A percentile compares a stretch with the other conserved stretches of the same genome.
Evolutionary conservation across 2,888 invertebrate species (phyloP).

Genomic region (Chrysolina haemoptera): DNA sequence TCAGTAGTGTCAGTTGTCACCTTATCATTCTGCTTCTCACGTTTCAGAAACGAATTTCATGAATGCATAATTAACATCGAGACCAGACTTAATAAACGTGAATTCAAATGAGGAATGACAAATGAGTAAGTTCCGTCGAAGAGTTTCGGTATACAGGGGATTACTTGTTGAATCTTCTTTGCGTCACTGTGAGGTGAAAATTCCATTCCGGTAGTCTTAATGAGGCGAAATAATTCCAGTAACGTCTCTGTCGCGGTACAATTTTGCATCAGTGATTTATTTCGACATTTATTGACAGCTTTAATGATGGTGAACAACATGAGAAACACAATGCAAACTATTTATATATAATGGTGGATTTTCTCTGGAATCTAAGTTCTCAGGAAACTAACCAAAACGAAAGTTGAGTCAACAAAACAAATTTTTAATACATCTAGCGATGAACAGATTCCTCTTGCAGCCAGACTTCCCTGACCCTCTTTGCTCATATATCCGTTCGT

Average conservation of each 20-base stretch:
- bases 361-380: too few species aligned
- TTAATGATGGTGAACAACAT: not conserved
- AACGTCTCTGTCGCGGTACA: not conserved
- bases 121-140: not conserved
- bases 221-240: not conserved
- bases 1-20: not conserved
- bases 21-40: not conserved
- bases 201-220: not conserved
- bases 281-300: not conserved
- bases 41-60: not conserved
- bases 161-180: not conserved
- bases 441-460: too few species aligned
- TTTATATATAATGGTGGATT: too few species aligned
- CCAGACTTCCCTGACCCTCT: too few species aligned
- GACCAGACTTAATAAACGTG: not conserved
- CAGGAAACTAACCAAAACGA: too few species aligned
- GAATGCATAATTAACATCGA: constrained; percentile 1
- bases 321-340: too few species aligned
- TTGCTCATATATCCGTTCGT: too few species aligned
- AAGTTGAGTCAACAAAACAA: too few species aligned
- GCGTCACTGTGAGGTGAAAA: not conserved
- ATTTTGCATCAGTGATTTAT: constrained; percentile 6
- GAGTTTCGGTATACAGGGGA: not conserved
- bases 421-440: too few species aligned
- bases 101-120: not conserved